phyloP scores from a whole-genome alignment of 2,113 vertebrate species.

The Burhinus bistriatus region DNA sequence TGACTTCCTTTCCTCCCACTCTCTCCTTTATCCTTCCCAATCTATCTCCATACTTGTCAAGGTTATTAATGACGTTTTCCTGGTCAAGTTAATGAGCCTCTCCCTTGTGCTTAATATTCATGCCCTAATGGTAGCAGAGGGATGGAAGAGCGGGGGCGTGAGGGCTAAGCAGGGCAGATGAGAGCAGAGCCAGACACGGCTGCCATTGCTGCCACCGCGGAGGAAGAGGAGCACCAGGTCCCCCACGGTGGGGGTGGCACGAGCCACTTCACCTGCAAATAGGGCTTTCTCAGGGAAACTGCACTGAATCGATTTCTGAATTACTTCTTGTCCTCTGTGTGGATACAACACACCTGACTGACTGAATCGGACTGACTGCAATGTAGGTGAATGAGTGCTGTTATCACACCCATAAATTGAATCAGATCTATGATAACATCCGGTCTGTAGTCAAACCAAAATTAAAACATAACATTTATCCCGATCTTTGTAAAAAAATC shows the following conservation, averaged over 20 bases:
- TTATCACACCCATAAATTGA: neutral
- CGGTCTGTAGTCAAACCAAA: neutral
- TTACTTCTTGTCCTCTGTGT: neutral
- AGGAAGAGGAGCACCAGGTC: neutral
- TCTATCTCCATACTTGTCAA: slow-evolving; percentile 35
- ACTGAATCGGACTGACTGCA: neutral
- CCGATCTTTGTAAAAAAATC: neutral
- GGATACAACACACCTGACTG: neutral
- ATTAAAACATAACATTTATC: neutral
- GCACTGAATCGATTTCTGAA: neutral
- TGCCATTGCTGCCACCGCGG: neutral
- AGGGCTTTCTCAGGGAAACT: neutral
- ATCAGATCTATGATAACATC: neutral
- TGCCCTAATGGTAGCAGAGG: neutral
- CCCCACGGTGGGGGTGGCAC: neutral
- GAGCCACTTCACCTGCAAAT: neutral
- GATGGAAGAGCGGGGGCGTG: fast-evolving
- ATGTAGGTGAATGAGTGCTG: neutral
- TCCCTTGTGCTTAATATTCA: neutral
- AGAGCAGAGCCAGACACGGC: fast-evolving
- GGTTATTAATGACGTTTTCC: slow-evolving; percentile 15
- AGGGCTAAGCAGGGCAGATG: neutral
- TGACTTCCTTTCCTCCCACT: slow-evolving; percentile 55
- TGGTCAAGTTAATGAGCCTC: neutral
- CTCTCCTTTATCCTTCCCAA: slow-evolving; percentile 52